phyloP scores from a whole-genome alignment of 2,888 invertebrate genomes.

The Pogonocherus hispidulus region DNA sequence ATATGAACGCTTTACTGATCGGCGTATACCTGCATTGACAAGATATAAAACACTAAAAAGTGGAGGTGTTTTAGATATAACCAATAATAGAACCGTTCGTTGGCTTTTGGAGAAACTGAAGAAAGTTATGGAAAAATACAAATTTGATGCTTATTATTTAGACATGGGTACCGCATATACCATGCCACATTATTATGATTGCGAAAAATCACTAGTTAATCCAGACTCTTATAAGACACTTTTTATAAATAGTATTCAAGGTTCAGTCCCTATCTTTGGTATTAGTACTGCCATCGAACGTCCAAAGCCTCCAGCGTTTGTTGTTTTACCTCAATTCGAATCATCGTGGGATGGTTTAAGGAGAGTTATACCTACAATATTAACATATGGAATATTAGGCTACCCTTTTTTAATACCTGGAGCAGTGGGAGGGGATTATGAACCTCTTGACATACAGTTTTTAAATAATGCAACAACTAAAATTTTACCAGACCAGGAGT shows the following conservation, averaged over 20 bases:
- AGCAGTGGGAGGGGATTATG: slow-evolving; percentile 91
- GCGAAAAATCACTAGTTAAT: slow-evolving; percentile 79
- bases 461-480: slow-evolving; percentile 68
- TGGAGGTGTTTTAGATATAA: slow-evolving; percentile 89
- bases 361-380: slow-evolving; percentile 87
- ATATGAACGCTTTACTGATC: slow-evolving; percentile 84
- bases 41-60: slow-evolving; percentile 85
- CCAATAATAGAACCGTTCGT: slow-evolving; percentile 83
- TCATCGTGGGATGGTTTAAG: slow-evolving; percentile 85
- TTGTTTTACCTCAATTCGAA: slow-evolving; percentile 87
- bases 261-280: slow-evolving; percentile 73
- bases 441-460: slow-evolving; percentile 72
- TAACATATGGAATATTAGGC: slow-evolving; percentile 91
- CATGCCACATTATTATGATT: slow-evolving; percentile 88
- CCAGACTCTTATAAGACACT: slow-evolving; percentile 87
- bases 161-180: slow-evolving; percentile 88
- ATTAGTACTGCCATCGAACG: slow-evolving; percentile 86
- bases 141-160: slow-evolving; percentile 88
- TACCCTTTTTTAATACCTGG: slow-evolving; percentile 95
- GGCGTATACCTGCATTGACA: slow-evolving; percentile 85
- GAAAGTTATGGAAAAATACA: slow-evolving; percentile 78
- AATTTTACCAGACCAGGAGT: slow-evolving; percentile 81
- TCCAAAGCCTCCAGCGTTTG: slow-evolving; percentile 88
- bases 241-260: slow-evolving; percentile 77
- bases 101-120: slow-evolving; percentile 84